phyloP scores from a whole-genome alignment of 2,797 vertebrate species.

The Anisognathus igniventris region DNA sequence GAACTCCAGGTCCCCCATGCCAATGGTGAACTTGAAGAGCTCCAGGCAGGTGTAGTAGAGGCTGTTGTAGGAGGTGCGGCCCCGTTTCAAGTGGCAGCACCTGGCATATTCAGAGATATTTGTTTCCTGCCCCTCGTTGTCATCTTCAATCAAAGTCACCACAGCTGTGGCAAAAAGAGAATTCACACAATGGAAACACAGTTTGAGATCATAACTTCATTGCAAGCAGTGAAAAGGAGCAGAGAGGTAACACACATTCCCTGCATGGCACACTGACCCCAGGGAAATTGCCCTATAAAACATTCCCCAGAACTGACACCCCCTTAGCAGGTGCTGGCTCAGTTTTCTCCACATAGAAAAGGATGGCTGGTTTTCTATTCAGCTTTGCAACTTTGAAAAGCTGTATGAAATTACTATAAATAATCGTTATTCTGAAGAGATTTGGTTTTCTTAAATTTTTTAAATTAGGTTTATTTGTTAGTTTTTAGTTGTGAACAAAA shows the following conservation, averaged over 20 bases:
- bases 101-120: background rate
- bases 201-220: background rate
- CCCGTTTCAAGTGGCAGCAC: background rate
- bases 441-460: background rate
- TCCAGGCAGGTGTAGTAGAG: constrained; percentile 87
- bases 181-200: background rate
- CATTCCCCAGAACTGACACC: background rate
- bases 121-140: constrained; percentile 52
- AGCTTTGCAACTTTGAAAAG: background rate
- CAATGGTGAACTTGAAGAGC: constrained; percentile 97
- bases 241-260: background rate
- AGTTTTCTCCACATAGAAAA: background rate
- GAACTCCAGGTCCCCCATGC: constrained; percentile 96
- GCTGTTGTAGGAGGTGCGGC: constrained; percentile 74
- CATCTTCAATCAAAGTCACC: constrained; percentile 86
- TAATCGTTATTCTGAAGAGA: background rate
- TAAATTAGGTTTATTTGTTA: background rate
- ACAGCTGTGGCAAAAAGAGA: constrained; percentile 75
- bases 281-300: background rate
- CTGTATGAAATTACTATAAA: background rate
- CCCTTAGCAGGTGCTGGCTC: background rate
- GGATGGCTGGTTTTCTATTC: background rate
- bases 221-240: background rate
- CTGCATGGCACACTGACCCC: accelerated
- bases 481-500: background rate